Evolutionary conservation across 2,888 invertebrate genomes (phyloP), one percentile per base, ranked within the genome.

Genomic region (Nesidiocoris tenuis): DNA sequence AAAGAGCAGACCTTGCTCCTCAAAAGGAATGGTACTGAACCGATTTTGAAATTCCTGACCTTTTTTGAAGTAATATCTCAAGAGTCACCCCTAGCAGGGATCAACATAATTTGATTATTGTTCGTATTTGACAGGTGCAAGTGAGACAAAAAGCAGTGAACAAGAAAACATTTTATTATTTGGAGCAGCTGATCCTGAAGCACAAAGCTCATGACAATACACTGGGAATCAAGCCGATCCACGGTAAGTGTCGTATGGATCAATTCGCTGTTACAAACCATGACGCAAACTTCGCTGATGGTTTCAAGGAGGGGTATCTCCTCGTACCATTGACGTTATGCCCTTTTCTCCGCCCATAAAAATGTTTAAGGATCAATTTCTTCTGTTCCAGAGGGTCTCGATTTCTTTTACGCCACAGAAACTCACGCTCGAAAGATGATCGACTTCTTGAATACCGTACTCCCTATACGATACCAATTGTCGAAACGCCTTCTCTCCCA

Each of bases 401-500:
- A 99, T 85, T 99, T 99, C 84, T 99, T 90, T 84, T 99, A 93
- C 83, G 87, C 92, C 1, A 90, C 90, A 79, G 96, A 96, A 84
- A 91, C 91, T 78, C 91, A 93, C 83, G 97, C 98, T 0, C 89
- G 95, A 23, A 98, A 97, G 87, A 90, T 99, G 90, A 91, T 97
- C 0, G 97, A 98, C 82, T 99, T 99, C 82, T 85, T 99, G 9
- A 87, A 87, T 77, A 88, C 93, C 2, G 91, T 96, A 80, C 87
- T 98, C 74, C 99, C 99, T 0, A 91, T 93, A 81, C 91, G 93
- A 82, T 90, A 90, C 82, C 90, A 92, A 80, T 92, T 93, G 82
- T 96, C 98, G 0, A 97, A 98, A 84, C 96, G 96, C 82, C 86
- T 98, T 57, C 92, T 98, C 81, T 97, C 98, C 0, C 98, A 98